A percentile compares a stretch with the other conserved stretches of the same genome.
phyloP scores from a whole-genome alignment of 2,888 invertebrate genomes.

The Teleiodes luculella region DNA sequence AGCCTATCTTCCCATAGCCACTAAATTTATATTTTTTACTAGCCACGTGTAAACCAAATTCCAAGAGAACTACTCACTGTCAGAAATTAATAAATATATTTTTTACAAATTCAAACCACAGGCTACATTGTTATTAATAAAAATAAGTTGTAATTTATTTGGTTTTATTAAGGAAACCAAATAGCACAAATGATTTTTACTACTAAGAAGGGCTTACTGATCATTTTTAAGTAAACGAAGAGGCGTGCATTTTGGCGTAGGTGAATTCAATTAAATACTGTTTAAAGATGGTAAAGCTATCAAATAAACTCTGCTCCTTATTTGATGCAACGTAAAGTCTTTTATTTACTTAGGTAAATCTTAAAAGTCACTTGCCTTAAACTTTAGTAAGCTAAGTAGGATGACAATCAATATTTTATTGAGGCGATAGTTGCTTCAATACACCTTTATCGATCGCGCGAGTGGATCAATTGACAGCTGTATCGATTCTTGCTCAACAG shows the following conservation, averaged over 20 bases:
- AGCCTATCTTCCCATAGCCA: too few species aligned
- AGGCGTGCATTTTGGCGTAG: neutral
- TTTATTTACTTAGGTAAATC: neutral
- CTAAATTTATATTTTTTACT: too few species aligned
- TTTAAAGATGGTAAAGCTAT: neutral
- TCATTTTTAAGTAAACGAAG: neutral
- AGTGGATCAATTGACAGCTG: constrained; percentile 4
- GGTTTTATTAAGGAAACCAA: neutral
- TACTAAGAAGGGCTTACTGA: neutral
- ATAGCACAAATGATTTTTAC: neutral
- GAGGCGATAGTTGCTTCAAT: neutral
- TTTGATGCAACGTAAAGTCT: neutral
- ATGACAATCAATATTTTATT: constrained; percentile 4
- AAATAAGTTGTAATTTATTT: too few species aligned
- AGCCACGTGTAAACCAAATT: too few species aligned
- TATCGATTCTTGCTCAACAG: neutral
- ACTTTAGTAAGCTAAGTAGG: neutral
- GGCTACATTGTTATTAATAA: too few species aligned
- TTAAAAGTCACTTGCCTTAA: neutral
- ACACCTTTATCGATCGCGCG: neutral
- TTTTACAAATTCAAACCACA: too few species aligned
- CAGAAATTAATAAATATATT: too few species aligned
- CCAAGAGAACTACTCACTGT: too few species aligned
- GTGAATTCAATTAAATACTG: neutral
- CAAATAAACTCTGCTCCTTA: neutral